These are phyloP conservation scores for Parapsyche elsis DNA, from an alignment of 1,140 invertebrate genomes.

Conservation along the genomic window DNA sequence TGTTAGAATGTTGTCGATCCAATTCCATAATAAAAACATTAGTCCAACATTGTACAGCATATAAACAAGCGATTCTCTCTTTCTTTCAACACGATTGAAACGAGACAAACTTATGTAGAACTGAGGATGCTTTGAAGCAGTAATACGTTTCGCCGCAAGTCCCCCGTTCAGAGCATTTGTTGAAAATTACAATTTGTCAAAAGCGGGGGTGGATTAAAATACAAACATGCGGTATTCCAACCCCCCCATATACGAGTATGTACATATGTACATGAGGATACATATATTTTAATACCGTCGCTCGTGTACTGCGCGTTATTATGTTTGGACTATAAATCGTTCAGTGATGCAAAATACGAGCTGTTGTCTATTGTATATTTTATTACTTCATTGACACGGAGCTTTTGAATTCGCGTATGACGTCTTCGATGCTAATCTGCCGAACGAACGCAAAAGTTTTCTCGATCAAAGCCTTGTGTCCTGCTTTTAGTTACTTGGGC, in stretches of 20 bases:
- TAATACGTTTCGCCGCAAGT: neutral
- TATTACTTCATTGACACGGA: too few relatives aligned
- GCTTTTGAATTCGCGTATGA: too few relatives aligned
- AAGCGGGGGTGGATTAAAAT: slow-evolving; percentile 48
- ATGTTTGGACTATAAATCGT: neutral
- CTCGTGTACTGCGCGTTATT: neutral
- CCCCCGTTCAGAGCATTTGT: slow-evolving; percentile 36
- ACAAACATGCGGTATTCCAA: neutral
- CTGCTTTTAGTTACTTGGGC: neutral
- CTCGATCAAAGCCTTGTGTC: slow-evolving; percentile 11
- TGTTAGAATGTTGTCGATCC: too few relatives aligned
- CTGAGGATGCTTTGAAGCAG: too few relatives aligned
- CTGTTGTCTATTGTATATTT: too few relatives aligned
- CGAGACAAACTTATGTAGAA: too few relatives aligned
- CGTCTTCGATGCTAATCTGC: neutral
- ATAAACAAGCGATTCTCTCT: too few relatives aligned
- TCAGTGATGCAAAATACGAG: too few relatives aligned
- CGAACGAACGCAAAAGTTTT: neutral
- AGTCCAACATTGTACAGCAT: too few relatives aligned
- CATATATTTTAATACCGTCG: neutral
- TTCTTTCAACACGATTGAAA: too few relatives aligned
- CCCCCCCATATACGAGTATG: neutral
- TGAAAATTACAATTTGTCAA: slow-evolving; percentile 56
- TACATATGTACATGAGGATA: neutral
- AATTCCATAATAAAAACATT: too few relatives aligned